Conservation (phyloP, 2,797 vertebrate genomes). For the Glossophaga mutica region DNA sequence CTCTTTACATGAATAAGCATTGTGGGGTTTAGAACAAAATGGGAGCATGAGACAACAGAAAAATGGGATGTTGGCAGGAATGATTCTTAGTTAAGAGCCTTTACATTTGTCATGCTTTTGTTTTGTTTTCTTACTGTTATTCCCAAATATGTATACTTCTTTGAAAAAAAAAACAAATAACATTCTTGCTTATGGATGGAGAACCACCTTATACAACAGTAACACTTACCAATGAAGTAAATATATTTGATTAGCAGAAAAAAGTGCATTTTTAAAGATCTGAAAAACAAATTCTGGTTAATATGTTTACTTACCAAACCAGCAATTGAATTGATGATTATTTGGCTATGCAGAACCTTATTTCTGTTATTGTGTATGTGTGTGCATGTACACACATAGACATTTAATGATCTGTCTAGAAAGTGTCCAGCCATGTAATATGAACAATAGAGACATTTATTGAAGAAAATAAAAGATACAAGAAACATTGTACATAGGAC, state of each 20-base stretch:
- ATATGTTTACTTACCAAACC: neutral
- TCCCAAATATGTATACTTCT: neutral
- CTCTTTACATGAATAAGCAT: neutral
- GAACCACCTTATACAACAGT: neutral
- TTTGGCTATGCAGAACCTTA: neutral
- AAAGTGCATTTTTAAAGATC: neutral
- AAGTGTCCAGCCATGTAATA: no score
- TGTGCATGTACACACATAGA: neutral
- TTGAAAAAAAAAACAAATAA: neutral
- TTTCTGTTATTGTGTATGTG: neutral
- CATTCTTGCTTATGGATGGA: neutral
- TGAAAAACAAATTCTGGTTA: neutral
- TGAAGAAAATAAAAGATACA: no score
- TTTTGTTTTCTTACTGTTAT: neutral
- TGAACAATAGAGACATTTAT: no score
- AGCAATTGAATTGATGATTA: neutral
- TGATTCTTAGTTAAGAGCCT: neutral
- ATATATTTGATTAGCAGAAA: neutral
- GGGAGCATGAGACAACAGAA: neutral
- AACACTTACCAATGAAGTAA: neutral
- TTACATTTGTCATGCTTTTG: neutral
- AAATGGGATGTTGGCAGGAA: neutral
- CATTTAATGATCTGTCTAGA: no score
- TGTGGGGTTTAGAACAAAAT: neutral
- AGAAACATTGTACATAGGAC: no score